Base-by-base conservation (phyloP, 2,888 invertebrate genomes). In the Teinopalpus imperialis region DNA sequence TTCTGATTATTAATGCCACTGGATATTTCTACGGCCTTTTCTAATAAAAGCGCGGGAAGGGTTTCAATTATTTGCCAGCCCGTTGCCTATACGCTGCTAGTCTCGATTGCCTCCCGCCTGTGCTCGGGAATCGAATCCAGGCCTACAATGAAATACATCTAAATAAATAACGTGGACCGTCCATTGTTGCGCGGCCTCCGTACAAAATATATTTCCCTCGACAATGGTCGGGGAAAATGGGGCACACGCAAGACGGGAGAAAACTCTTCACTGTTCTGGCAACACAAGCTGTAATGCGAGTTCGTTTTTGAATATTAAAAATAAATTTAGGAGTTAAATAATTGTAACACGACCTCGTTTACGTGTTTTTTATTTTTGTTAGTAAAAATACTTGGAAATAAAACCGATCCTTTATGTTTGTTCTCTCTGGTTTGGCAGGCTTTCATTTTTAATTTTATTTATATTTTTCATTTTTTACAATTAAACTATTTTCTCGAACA, bases 121-220 rank as follows among this genome's bases (percentile, higher is more conserved):
- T 66, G 63, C 63, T 59, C 53, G 53, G 69, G 74, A 76, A 74
- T 77, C 74, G 74, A 76, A 75, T 72, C 67, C 64, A 58, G 54
- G 23, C 59, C 53, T 66, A 72, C 81, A 81, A 79, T 73, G 66
- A 74, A 74, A 77, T 81, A 81, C 77, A 77, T 81, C 75, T 79
- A 81, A 82, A 83, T 81, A 82, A 85, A 85, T 82, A 85, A 81
- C 79, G 71, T 66, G 74, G 75, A 74, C 77, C 70, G 63, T 73
- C 56, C 71, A 80, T 82, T 83, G 81, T 82, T 59, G 74, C 69
- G 66, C 73, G 64, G 66, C 59, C 64, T 74, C 69, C 76, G 74
- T 75, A 81, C 74, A 77, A 80, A 80, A 82, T 81, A 80, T 78
- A 79, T 80, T 82, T 78, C 69, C 71, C 57, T n/a, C 66, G 63